Evolutionary conservation across 2,888 invertebrate genomes (phyloP), one percentile per base, ranked within the genome.

Genomic region (Epinotia demarniana): DNA sequence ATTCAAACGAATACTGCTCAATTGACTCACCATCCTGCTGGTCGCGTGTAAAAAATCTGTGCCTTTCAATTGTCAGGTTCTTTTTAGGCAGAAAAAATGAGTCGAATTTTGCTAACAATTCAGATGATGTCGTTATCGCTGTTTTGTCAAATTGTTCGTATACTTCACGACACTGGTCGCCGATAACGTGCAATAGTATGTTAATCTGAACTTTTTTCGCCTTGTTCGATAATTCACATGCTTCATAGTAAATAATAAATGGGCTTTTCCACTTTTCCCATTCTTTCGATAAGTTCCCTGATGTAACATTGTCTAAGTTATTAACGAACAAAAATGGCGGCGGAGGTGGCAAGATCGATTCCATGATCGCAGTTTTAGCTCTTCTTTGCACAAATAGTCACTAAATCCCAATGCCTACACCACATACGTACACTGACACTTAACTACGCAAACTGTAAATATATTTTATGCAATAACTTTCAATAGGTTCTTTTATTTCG

Each of bases 31-130:
- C 33, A 33, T 33, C 33, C 2, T 33, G n/a, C n/a, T n/a, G n/a
- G n/a, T n/a, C n/a, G n/a, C n/a, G n/a, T n/a, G n/a, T n/a, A n/a
- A n/a, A n/a, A 33, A 33, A 33, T 33, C 33, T 33, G 33, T 33
- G 33, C 33, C 33, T 33, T 33, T 33, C 33, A 33, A 33, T 33
- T 1, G 81, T 79, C 12, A 81, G 23, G 71, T 81, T 81, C 49
- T 79, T 78, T 66, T 78, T 80, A 0, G 77, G 74, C 27, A 68
- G 27, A 19, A 80, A 81, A 72, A 74, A 77, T 1, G 68, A 55
- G 71, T 78, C 78, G 69, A 78, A 78, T 63, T 79, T 77, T n/a
- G 67, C 23, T 1, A 80, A 23, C 63, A 79, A 72, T 9, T 64
- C 69, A 9, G 43, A 6, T 3, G 69, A 8, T 13, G 75, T 58